A percentile compares a stretch with the other conserved stretches of the same genome.
Evolutionary conservation across 2,888 invertebrate genomes (phyloP).

Genomic region (Iselma pallidipennis): DNA sequence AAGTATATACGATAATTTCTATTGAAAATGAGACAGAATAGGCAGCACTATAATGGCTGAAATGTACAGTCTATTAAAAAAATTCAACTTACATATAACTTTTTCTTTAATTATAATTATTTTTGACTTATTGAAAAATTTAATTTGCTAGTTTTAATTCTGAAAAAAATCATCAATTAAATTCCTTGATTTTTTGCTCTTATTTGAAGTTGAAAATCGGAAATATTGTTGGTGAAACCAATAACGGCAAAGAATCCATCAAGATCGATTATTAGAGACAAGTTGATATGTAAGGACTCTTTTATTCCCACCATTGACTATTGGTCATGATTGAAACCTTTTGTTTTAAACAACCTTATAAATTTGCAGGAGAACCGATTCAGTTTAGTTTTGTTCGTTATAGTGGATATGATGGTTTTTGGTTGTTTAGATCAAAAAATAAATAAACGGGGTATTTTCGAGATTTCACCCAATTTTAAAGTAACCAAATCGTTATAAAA

Average conservation of each 20-base stretch:
- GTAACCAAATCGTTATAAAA: too few species aligned
- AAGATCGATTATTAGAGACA: neutral
- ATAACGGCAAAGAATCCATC: neutral
- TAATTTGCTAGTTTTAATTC: neutral
- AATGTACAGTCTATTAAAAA: constrained; percentile 37
- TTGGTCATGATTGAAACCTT: constrained; percentile 4
- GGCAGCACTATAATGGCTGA: constrained; percentile 37
- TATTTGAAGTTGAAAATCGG: too few species aligned
- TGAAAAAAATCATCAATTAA: too few species aligned
- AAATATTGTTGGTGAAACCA: neutral
- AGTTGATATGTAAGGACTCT: neutral
- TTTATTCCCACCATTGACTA: constrained; percentile 9
- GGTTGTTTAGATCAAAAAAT: neutral
- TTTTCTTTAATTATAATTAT: neutral
- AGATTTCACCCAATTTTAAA: too few species aligned
- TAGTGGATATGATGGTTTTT: neutral
- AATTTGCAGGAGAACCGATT: neutral
- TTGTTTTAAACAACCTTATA: constrained; percentile 7
- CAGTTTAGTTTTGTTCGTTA: neutral
- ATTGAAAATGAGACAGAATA: constrained; percentile 28
- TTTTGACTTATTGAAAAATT: neutral
- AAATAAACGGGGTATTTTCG: too few species aligned
- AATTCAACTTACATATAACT: neutral
- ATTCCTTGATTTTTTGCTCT: too few species aligned
- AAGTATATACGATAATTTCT: constrained; percentile 24